Conservation (phyloP, 2,888 invertebrate genomes). For the Sceliomorpha sp. region DNA sequence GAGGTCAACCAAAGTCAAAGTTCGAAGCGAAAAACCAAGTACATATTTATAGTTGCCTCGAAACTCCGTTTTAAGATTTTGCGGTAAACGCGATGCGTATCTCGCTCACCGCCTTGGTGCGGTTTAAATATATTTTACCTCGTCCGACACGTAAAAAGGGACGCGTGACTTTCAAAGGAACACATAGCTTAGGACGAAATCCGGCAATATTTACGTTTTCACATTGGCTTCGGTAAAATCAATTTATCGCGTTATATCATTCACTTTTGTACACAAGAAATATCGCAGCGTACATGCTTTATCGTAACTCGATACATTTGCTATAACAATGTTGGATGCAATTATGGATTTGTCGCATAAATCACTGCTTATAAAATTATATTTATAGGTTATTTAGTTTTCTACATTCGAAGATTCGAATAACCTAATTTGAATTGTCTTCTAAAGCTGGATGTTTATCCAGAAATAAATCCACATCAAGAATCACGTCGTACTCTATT, state of each 20-base stretch:
- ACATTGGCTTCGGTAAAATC: constrained; percentile 16
- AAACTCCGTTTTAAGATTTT: constrained; percentile 35
- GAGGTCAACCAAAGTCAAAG: constrained; percentile 6
- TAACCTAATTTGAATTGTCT: too few species aligned
- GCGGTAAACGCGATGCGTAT: constrained; percentile 44
- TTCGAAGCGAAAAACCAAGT: constrained; percentile 39
- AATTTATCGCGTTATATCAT: constrained; percentile 13
- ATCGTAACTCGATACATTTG: too few species aligned
- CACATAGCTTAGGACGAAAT: constrained; percentile 41
- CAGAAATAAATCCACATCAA: neutral
- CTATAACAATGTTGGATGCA: too few species aligned
- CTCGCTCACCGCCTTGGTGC: constrained; percentile 37
- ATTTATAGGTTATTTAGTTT: neutral
- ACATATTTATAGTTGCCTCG: constrained; percentile 40
- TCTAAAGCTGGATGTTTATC: too few species aligned
- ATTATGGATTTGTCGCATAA: too few species aligned
- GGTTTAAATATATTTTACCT: constrained; percentile 44
- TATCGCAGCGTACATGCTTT: too few species aligned
- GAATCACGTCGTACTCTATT: constrained; percentile 1
- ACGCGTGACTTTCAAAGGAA: constrained; percentile 46
- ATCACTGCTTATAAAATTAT: too few species aligned
- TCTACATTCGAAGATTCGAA: too few species aligned
- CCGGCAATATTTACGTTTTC: constrained; percentile 16
- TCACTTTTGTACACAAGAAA: neutral
- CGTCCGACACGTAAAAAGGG: constrained; percentile 30